phyloP scores from a whole-genome alignment of 53 echinoderm and acorn worm genomes.

The Astropecten irregularis region DNA sequence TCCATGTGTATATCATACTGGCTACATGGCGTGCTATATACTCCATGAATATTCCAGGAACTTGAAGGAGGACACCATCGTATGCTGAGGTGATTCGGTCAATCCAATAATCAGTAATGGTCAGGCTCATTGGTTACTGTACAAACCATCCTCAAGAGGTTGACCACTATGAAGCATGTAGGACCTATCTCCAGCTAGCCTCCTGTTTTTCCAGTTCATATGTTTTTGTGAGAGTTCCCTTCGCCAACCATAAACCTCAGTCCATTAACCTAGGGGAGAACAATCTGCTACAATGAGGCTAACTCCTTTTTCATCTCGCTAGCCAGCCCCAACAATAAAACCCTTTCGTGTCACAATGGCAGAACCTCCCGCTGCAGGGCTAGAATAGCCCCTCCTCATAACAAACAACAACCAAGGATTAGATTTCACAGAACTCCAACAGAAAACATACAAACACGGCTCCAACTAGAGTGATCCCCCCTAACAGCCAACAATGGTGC shows the following conservation, averaged over 20 bases:
- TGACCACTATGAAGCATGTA: no score
- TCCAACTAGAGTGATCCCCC: background rate
- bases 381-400: background rate
- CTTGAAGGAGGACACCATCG: no score
- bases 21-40: no score
- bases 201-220: background rate
- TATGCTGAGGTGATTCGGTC: background rate
- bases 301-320: background rate
- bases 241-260: background rate
- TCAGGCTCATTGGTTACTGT: background rate
- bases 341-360: background rate
- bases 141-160: no score
- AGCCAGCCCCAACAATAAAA: background rate
- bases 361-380: background rate
- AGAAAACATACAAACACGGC: slow-evolving; percentile 9
- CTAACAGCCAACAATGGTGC: background rate
- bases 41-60: no score
- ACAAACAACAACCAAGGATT: background rate
- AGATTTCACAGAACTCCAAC: slow-evolving; percentile 33
- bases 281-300: background rate
- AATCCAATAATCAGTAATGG: no score
- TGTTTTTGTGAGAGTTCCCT: background rate
- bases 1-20: no score
- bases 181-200: no score
- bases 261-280: background rate